phyloP scores from a whole-genome alignment of 2,797 vertebrate species.

The Microhierax caerulescens region DNA sequence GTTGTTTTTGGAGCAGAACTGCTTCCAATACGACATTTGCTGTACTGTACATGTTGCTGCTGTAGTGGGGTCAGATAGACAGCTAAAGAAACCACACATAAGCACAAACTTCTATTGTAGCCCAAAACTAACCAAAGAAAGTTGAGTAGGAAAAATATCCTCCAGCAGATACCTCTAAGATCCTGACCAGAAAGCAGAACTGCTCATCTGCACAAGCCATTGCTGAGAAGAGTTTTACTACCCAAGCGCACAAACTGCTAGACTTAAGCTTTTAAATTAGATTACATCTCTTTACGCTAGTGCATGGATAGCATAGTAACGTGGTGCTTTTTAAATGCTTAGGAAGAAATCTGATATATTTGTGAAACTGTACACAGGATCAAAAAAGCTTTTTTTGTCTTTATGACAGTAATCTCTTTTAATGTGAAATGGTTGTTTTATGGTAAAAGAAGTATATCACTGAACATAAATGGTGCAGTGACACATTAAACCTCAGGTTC shows the following conservation, averaged over 20 bases:
- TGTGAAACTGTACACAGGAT: not conserved
- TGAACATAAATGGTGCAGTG: not conserved
- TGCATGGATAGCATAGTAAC: not conserved
- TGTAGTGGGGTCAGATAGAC: not conserved
- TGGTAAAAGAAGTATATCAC: not conserved
- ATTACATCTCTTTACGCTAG: not conserved
- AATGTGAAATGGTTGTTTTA: not conserved
- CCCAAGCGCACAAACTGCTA: not conserved
- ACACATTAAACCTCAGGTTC: not conserved
- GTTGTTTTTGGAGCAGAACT: not conserved
- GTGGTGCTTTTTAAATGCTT: not conserved
- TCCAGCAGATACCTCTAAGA: not conserved
- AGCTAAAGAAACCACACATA: not conserved
- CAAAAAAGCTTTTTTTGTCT: not conserved
- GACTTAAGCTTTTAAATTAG: not conserved
- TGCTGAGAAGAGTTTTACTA: not conserved
- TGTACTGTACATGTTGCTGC: not conserved
- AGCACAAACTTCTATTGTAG: not conserved
- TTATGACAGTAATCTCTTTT: not conserved
- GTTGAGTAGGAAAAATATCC: not conserved
- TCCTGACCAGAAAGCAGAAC: not conserved
- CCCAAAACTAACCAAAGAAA: not conserved
- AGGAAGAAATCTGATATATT: not conserved
- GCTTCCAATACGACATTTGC: not conserved
- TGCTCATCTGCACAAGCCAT: not conserved